Evolutionary conservation across 1,140 invertebrate species (phyloP).

Genomic region (Nilaparvata lugens): DNA sequence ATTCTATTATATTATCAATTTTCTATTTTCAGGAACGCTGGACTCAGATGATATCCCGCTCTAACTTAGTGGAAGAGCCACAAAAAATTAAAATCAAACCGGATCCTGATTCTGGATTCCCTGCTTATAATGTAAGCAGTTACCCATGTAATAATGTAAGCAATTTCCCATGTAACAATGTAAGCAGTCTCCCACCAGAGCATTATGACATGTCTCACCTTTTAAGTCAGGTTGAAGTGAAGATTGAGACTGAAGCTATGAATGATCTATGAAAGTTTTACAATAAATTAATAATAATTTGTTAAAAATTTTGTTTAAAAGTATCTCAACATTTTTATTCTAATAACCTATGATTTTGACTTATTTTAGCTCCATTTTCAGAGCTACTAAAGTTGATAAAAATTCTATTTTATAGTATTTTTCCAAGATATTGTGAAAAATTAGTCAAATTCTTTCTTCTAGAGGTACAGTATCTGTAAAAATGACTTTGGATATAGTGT

Average conservation of each 20-base stretch:
- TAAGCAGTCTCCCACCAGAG: slow-evolving; percentile 1
- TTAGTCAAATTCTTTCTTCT: no score
- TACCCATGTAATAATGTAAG: neutral
- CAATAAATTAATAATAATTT: no score
- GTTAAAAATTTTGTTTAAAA: no score
- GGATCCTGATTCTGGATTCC: slow-evolving; percentile 12
- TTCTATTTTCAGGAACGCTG: slow-evolving; percentile 23
- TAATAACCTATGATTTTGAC: no score
- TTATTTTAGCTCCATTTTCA: no score
- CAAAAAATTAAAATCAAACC: slow-evolving; percentile 18
- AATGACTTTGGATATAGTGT: no score
- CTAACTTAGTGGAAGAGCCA: neutral
- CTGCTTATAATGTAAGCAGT: neutral
- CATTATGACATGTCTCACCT: slow-evolving; percentile 19
- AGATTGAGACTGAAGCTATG: slow-evolving; percentile 29
- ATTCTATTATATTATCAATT: neutral
- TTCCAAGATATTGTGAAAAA: no score
- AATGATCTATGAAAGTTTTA: slow-evolving; percentile 21
- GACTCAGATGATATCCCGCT: slow-evolving; percentile 20
- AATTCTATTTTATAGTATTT: no score
- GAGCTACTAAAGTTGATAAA: no score
- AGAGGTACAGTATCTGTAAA: no score
- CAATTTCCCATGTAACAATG: neutral
- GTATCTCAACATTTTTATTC: no score
- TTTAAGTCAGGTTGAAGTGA: slow-evolving; percentile 30